Evolutionary conservation across 2,113 vertebrate genomes (phyloP).

Genomic region (Vidua chalybeata): DNA sequence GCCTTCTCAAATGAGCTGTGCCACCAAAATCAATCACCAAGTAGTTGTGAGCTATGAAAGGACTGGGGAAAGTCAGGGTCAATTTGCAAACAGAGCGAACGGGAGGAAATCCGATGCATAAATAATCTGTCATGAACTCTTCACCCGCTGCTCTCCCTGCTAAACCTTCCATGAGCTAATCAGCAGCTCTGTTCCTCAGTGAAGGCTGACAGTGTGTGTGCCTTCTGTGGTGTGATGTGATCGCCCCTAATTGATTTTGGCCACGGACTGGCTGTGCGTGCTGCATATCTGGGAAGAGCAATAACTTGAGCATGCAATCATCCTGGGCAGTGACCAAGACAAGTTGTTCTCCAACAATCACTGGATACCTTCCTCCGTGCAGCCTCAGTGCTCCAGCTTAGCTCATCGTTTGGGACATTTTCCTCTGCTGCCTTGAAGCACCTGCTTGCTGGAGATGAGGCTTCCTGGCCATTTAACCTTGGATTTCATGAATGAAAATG

Average conservation of each 20-base stretch:
- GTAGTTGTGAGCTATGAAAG: neutral
- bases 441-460: neutral
- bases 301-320: slow-evolving; percentile 67
- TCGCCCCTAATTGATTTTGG: slow-evolving; percentile 41
- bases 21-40: neutral
- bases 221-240: neutral
- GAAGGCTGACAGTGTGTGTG: neutral
- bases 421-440: neutral
- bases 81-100: neutral
- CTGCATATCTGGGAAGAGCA: slow-evolving; percentile 47
- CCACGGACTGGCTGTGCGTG: neutral
- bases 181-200: neutral
- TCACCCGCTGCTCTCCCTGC: neutral
- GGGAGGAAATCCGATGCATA: neutral
- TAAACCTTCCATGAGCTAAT: neutral
- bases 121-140: slow-evolving; percentile 19
- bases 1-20: neutral
- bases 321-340: slow-evolving; percentile 58
- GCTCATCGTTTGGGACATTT: neutral
- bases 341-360: slow-evolving; percentile 31
- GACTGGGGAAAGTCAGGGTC: neutral
- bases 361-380: slow-evolving; percentile 16
- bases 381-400: neutral
- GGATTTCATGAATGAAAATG: neutral
- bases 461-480: neutral